phyloP scores from a whole-genome alignment of 2,888 invertebrate genomes.

The Trichopria drosophilae region DNA sequence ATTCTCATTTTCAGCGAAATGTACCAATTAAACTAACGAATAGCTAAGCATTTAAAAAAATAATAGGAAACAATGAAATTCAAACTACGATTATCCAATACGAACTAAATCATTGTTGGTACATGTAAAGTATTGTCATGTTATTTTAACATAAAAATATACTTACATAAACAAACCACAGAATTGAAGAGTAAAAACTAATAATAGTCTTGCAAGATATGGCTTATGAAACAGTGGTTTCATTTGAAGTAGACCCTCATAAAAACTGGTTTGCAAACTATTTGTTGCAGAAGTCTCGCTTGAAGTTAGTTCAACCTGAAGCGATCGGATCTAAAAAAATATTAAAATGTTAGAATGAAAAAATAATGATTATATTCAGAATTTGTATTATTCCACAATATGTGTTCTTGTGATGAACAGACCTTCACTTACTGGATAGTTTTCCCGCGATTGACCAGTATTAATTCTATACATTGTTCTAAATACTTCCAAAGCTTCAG shows the following conservation, averaged over 20 bases:
- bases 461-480: constrained; percentile 69
- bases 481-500: constrained; percentile 69
- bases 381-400: background rate
- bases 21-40: too few relatives aligned
- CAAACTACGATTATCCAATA: too few relatives aligned
- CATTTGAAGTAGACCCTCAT: constrained; percentile 66
- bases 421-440: constrained; percentile 67
- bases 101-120: too few relatives aligned
- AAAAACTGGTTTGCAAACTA: constrained; percentile 59
- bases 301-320: constrained; percentile 47
- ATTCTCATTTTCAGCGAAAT: too few relatives aligned
- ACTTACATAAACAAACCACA: constrained; percentile 68
- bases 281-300: constrained; percentile 41
- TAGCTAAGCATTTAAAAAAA: too few relatives aligned
- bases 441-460: constrained; percentile 64
- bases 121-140: too few relatives aligned
- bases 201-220: constrained; percentile 64
- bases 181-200: constrained; percentile 68
- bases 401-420: too few relatives aligned
- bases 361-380: too few relatives aligned
- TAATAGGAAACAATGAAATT: too few relatives aligned
- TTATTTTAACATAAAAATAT: constrained; percentile 9
- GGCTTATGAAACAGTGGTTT: constrained; percentile 69
- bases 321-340: too few relatives aligned
- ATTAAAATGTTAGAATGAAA: too few relatives aligned